A percentile compares a stretch with the other conserved stretches of the same genome.
phyloP scores from a whole-genome alignment of 2,797 vertebrate genomes.

The Characodon lateralis region DNA sequence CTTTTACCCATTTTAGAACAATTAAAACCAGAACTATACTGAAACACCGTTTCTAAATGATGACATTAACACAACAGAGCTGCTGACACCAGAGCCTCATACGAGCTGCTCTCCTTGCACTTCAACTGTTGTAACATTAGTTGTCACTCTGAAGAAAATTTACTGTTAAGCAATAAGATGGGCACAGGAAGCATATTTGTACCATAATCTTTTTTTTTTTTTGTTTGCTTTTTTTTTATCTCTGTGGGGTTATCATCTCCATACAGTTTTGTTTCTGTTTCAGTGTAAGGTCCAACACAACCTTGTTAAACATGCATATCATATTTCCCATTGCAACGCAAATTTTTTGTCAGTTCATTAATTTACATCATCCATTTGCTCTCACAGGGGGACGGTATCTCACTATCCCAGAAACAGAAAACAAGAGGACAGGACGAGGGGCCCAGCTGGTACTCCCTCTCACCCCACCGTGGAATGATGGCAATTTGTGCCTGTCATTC shows the following conservation, averaged over 20 bases:
- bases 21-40: background rate
- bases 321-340: background rate
- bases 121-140: background rate
- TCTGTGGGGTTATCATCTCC: no score
- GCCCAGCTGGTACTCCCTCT: constrained; percentile 89
- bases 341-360: background rate
- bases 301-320: background rate
- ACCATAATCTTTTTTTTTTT: no score
- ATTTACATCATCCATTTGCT: background rate
- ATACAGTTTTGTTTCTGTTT: background rate
- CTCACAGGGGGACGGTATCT: constrained; percentile 88
- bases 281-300: background rate
- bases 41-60: background rate
- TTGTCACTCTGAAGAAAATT: background rate
- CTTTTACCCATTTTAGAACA: background rate
- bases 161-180: background rate
- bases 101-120: background rate
- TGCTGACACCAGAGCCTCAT: background rate
- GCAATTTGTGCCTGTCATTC: constrained; percentile 92
- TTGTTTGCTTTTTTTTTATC: no score
- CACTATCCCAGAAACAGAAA: constrained; percentile 84
- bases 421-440: constrained; percentile 81
- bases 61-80: background rate
- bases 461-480: constrained; percentile 75
- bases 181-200: no score